phyloP scores from a whole-genome alignment of 2,888 invertebrate genomes.

The Spodoptera exigua region DNA sequence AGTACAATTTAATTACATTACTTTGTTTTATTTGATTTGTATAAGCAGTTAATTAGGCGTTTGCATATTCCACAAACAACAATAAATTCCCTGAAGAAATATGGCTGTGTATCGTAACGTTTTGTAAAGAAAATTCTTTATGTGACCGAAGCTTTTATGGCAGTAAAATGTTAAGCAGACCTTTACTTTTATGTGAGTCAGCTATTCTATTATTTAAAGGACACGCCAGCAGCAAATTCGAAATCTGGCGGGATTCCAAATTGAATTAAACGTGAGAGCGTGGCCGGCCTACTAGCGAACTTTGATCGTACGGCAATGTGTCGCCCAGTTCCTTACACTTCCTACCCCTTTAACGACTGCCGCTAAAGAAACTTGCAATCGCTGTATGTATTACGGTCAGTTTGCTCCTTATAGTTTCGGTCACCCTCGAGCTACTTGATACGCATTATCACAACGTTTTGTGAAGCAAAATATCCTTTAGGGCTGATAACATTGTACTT shows the following conservation, averaged over 20 bases:
- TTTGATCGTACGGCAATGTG: conserved; percentile 78
- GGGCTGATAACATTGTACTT: conserved; percentile 20
- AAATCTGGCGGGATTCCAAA: conserved; percentile 85
- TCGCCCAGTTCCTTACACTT: conserved; percentile 54
- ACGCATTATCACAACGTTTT: conserved; percentile 37
- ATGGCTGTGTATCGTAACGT: conserved; percentile 36
- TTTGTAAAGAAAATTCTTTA: conserved; percentile 49
- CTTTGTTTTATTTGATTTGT: conserved; percentile 44
- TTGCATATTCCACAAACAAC: conserved; percentile 32
- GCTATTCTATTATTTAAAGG: conserved; percentile 85
- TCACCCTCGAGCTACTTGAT: conserved; percentile 18
- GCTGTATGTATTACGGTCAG: conserved; percentile 30
- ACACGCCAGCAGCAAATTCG: conserved; percentile 82
- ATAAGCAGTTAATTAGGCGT: conserved; percentile 45
- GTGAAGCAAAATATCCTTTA: conserved; percentile 18
- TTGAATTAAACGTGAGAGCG: conserved; percentile 84
- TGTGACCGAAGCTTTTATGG: conserved; percentile 60
- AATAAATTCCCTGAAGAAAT: conserved; percentile 30
- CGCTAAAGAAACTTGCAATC: conserved; percentile 48
- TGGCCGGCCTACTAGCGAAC: conserved; percentile 73
- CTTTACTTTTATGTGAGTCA: conserved; percentile 72
- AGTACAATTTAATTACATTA: conserved; percentile 41
- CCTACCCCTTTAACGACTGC: conserved; percentile 57
- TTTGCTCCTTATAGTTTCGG: conserved; percentile 22
- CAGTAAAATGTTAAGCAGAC: conserved; percentile 69